Percentiles rank a stretch among this genome's conserved stretches.
Evolutionary conservation across 2,113 vertebrate species (phyloP).

Genomic region (Carassius auratus): DNA sequence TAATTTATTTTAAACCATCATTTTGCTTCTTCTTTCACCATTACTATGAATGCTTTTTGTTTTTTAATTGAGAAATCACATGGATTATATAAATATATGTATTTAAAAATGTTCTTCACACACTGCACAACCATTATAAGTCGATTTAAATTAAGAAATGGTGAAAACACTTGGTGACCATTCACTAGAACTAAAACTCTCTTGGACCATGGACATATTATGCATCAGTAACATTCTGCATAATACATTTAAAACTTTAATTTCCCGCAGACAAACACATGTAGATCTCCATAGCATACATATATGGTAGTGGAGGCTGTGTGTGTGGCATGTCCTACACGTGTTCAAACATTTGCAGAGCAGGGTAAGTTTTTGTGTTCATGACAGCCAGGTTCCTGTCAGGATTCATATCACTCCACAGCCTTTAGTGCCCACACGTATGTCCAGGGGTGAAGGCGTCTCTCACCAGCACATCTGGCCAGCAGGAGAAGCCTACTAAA

Average conservation of each 20-base stretch:
- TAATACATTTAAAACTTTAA: background rate
- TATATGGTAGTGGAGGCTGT: conserved; percentile 24
- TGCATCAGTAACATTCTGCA: background rate
- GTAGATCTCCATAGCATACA: background rate
- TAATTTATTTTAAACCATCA: background rate
- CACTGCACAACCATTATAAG: too few species aligned
- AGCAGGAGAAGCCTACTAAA: conserved; percentile 54
- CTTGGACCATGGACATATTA: background rate
- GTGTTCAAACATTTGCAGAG: conserved; percentile 43
- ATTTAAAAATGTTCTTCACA: background rate
- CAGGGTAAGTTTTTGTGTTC: conserved; percentile 26
- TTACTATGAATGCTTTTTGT: background rate
- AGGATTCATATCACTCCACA: conserved; percentile 57
- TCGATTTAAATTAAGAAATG: background rate
- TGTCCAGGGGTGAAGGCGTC: conserved; percentile 58
- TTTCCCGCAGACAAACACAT: background rate
- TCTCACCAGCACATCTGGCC: conserved; percentile 72
- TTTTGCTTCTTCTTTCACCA: background rate
- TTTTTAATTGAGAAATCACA: background rate
- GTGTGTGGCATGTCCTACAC: conserved; percentile 28
- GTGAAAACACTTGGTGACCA: background rate
- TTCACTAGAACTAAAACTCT: background rate
- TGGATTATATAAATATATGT: background rate
- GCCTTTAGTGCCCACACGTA: conserved; percentile 51
- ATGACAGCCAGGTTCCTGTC: conserved; percentile 53